phyloP scores from a whole-genome alignment of 2,797 vertebrate genomes.

The Coccyzus lansbergi region DNA sequence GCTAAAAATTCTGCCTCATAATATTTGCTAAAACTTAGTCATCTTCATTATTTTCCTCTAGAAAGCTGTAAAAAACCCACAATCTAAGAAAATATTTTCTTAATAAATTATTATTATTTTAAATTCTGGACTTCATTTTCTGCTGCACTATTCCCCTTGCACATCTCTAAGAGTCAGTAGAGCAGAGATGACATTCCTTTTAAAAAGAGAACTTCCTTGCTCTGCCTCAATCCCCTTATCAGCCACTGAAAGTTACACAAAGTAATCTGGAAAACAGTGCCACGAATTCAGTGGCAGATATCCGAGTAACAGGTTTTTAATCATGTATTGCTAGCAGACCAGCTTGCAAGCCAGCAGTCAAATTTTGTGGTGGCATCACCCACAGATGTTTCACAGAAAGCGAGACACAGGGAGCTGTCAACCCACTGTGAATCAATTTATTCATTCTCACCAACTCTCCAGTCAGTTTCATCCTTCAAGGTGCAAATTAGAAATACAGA shows the following conservation, averaged over 20 bases:
- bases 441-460: constrained; percentile 64
- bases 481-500: constrained; percentile 69
- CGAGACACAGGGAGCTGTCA: constrained; percentile 31
- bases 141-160: background rate
- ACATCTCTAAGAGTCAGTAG: background rate
- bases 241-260: background rate
- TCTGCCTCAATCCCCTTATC: background rate
- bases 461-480: constrained; percentile 62
- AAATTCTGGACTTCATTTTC: background rate
- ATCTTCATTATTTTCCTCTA: constrained; percentile 2
- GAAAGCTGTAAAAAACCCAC: background rate
- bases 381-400: constrained; percentile 68
- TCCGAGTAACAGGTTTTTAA: constrained; percentile 43
- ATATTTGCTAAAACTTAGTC: background rate
- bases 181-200: background rate
- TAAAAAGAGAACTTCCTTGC: background rate
- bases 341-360: constrained; percentile 60
- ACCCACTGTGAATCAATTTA: constrained; percentile 72
- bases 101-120: background rate
- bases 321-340: background rate
- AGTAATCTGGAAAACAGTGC: background rate
- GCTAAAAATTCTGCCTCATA: background rate
- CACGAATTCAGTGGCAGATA: background rate
- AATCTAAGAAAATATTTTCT: background rate
- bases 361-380: constrained; percentile 56